These are phyloP conservation scores for Tiliqua scincoides DNA, from an alignment of 2,113 vertebrate species.

Conservation along the genomic window DNA sequence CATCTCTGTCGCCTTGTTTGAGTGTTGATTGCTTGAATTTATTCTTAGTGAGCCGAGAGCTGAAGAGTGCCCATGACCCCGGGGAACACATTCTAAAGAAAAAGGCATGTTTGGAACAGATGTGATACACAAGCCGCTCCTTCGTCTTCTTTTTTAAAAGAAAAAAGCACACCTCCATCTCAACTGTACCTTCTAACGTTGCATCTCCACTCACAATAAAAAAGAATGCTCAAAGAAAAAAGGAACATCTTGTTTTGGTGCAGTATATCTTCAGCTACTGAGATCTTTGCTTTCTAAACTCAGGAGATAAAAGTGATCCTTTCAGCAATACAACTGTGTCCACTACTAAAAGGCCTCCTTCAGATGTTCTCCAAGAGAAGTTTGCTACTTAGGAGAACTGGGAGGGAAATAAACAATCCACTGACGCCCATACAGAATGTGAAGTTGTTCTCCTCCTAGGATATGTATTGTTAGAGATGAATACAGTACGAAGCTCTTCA, in stretches of 20 bases:
- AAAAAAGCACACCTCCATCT: background rate
- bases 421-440: background rate
- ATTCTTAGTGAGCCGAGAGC: background rate
- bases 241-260: background rate
- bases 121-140: background rate
- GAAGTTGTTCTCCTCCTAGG: background rate
- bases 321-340: background rate
- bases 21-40: background rate
- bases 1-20: conserved; percentile 16
- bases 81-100: background rate
- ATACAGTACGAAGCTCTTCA: background rate
- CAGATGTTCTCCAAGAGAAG: conserved; percentile 1
- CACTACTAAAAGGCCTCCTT: background rate
- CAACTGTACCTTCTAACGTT: background rate
- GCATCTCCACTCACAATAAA: background rate
- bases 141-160: background rate
- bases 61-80: background rate
- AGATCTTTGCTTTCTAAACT: conserved; percentile 42
- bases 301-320: conserved; percentile 38
- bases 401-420: background rate
- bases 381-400: background rate
- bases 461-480: background rate
- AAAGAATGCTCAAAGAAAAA: conserved; percentile 38
- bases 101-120: background rate
- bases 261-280: conserved; percentile 18